Evolutionary conservation across 2,888 invertebrate genomes (phyloP), one percentile per base, ranked within the genome.

Genomic region (Geotrupes spiniger): DNA sequence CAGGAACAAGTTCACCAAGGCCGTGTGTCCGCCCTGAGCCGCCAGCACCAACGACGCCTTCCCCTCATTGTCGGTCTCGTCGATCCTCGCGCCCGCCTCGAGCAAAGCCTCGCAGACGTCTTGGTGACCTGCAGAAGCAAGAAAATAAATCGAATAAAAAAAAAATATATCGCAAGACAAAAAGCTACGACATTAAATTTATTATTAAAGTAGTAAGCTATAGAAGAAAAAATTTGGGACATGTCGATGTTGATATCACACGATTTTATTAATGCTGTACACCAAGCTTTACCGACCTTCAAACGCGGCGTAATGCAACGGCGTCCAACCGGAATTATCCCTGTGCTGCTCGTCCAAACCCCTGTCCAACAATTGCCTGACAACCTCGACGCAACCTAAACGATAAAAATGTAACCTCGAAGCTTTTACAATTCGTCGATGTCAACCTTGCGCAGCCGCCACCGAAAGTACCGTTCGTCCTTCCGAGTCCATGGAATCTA

Each of bases 321-420:
- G 95, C 1, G 97, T 96, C 97, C 96, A 97, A 0, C 97, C 96
- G 0, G 92, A 90, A 73, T 95, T 94, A 69, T 97, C 97, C 12
- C 90, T 77, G 65, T 91, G 91, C 51, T 89, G 89, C 62, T 91
- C 91, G 63, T 91, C 91, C 37, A 91, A 68, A 0, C 91, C 96
- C 57, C 93, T 79, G 70, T 92, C 94, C 10, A 97, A 76, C 31
- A 97, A 76, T 65, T 92, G 90, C 12, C 90, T 81, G 1, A 96
- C 95, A 6, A 95, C 92, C 60, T 92, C 90, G 27, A 89, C 87
- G 64, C 88, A 87, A 26, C 85, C 80, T 79, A 63, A 1, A 39
- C 31, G 28, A 27, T 10, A 42, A n/a, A 42, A n/a, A 36, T n/a
- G 10, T 8, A 3, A 36, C 12, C 43, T n/a, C n/a, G n/a, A n/a